Evolutionary conservation across 2,113 vertebrate species (phyloP).

Genomic region (Vidua chalybeata): DNA sequence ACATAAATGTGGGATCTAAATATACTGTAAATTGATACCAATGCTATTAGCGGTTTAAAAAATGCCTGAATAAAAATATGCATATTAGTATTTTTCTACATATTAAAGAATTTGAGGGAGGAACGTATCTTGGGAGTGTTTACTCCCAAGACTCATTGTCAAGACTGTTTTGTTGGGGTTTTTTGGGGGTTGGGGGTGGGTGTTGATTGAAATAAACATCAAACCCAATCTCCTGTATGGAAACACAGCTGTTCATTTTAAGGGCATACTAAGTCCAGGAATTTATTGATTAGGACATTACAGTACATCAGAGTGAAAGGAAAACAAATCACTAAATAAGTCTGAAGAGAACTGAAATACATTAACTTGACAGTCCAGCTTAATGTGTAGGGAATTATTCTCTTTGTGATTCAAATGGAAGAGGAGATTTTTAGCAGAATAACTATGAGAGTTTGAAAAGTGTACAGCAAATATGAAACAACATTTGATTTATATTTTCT

Average conservation of each 20-base stretch:
- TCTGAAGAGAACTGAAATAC: slow-evolving; percentile 16
- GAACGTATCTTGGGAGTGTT: background rate
- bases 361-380: slow-evolving; percentile 43
- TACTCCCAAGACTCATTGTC: background rate
- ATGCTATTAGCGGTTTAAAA: background rate
- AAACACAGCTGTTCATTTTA: background rate
- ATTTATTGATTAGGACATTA: slow-evolving; percentile 37
- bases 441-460: slow-evolving; percentile 30
- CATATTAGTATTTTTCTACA: background rate
- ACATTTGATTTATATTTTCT: background rate
- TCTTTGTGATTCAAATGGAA: slow-evolving; percentile 60
- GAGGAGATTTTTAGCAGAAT: slow-evolving; percentile 9
- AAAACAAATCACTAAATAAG: slow-evolving; percentile 20
- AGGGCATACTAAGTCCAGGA: background rate
- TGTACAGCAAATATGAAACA: background rate
- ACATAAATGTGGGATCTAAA: background rate
- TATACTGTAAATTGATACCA: background rate
- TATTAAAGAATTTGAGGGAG: background rate
- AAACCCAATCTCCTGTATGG: background rate
- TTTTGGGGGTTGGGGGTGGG: background rate
- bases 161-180: background rate
- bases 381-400: slow-evolving; percentile 59
- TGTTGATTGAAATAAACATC: background rate
- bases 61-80: background rate
- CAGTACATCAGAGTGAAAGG: slow-evolving; percentile 2